Evolutionary conservation across 2,888 invertebrate species (phyloP).

Genomic region (Drosophila conformis): DNA sequence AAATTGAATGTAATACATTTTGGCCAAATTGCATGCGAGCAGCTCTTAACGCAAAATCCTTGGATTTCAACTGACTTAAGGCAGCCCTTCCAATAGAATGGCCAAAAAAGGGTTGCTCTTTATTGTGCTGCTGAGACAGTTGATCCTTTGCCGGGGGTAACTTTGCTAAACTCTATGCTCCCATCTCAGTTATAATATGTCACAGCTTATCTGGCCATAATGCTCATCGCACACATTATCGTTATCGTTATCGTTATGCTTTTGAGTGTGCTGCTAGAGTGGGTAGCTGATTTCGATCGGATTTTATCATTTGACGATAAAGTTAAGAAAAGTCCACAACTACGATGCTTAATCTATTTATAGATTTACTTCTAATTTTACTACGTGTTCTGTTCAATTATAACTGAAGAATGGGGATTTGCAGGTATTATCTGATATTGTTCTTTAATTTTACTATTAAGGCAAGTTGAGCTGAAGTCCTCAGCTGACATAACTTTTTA

Average conservation of each 20-base stretch:
- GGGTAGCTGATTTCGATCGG: not conserved
- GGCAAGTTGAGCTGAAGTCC: not conserved
- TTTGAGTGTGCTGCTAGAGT: not conserved
- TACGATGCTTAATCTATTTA: not conserved
- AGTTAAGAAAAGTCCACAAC: not conserved
- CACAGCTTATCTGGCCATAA: constrained; percentile 59
- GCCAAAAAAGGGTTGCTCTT: constrained; percentile 41
- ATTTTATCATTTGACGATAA: not conserved
- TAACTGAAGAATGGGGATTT: not conserved
- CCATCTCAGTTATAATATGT: constrained; percentile 32
- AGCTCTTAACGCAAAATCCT: constrained; percentile 71
- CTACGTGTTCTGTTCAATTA: not conserved
- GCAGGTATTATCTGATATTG: no score
- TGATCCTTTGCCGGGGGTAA: not conserved
- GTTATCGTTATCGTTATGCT: constrained; percentile 32
- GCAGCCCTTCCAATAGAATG: constrained; percentile 44
- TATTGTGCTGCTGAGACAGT: not conserved
- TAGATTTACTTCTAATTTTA: not conserved
- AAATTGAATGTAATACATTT: constrained; percentile 81
- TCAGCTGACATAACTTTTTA: not conserved
- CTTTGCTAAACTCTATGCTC: constrained; percentile 2
- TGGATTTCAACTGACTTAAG: constrained; percentile 70
- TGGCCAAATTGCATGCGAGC: constrained; percentile 77
- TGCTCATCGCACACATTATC: constrained; percentile 47
- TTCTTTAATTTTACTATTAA: no score